Evolutionary conservation across 2,797 vertebrate genomes (phyloP).

Genomic region (Allobates femoralis): DNA sequence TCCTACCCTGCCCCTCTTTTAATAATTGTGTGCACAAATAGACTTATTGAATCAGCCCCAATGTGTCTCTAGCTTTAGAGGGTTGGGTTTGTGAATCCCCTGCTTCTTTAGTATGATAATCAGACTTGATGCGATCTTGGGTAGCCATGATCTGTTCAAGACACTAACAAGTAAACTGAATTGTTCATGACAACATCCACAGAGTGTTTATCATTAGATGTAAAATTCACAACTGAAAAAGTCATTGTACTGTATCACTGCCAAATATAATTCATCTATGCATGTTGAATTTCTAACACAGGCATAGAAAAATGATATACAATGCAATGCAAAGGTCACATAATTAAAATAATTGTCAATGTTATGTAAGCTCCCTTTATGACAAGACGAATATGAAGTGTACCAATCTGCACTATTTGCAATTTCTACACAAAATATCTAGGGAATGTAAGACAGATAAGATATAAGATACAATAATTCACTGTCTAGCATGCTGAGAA

Average conservation of each 20-base stretch:
- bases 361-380: background rate
- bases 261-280: conserved; percentile 30
- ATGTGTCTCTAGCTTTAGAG: background rate
- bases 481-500: conserved; percentile 14
- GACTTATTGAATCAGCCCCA: no score
- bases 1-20: no score
- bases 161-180: background rate
- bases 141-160: background rate
- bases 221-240: conserved; percentile 31
- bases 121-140: background rate
- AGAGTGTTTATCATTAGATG: conserved; percentile 27
- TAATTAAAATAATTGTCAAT: conserved; percentile 50
- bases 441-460: conserved; percentile 29
- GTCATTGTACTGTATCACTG: conserved; percentile 16
- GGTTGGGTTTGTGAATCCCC: background rate
- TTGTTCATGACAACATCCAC: background rate
- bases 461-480: conserved; percentile 14
- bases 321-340: conserved; percentile 22
- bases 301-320: conserved; percentile 36
- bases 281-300: conserved; percentile 19
- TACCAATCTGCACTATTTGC: conserved; percentile 19
- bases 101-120: background rate
- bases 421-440: conserved; percentile 30
- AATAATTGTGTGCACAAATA: no score
- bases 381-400: background rate